phyloP scores from a whole-genome alignment of 2,888 invertebrate genomes.

The Elgonia sp. region DNA sequence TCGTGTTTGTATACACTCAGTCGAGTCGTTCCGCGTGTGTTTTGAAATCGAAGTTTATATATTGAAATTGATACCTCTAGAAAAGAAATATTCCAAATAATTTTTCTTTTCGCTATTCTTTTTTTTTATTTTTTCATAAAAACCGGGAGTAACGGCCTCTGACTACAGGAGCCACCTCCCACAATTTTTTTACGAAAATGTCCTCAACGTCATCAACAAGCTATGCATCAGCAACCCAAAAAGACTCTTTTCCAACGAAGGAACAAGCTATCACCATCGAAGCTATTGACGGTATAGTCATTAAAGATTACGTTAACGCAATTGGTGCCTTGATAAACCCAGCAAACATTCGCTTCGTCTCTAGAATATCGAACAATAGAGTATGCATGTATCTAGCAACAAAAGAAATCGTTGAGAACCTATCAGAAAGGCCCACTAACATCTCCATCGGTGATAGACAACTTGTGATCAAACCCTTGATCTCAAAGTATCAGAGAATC shows the following conservation, averaged over 20 bases:
- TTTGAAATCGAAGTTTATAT: not conserved
- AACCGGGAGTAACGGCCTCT: constrained; percentile 14
- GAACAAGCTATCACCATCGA: constrained; percentile 63
- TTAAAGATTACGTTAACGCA: constrained; percentile 54
- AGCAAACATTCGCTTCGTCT: constrained; percentile 49
- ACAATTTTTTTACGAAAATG: constrained; percentile 1
- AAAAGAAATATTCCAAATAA: not conserved
- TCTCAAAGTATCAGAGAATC: constrained; percentile 35
- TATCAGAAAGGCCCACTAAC: constrained; percentile 39
- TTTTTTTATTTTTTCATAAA: not conserved
- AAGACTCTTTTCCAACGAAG: constrained; percentile 55
- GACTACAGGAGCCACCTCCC: constrained; percentile 45
- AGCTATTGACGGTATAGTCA: constrained; percentile 28
- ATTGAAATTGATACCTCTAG: not conserved
- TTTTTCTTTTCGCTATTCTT: constrained; percentile 9
- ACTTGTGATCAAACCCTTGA: constrained; percentile 32
- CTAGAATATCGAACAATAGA: constrained; percentile 60
- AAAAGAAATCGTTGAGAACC: constrained; percentile 19
- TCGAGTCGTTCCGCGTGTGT: constrained; percentile 10
- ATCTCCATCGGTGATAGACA: constrained; percentile 47
- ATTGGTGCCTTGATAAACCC: constrained; percentile 43
- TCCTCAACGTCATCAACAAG: constrained; percentile 6
- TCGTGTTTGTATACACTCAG: constrained; percentile 35
- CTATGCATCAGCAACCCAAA: constrained; percentile 50
- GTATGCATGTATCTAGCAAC: constrained; percentile 61